phyloP scores from a whole-genome alignment of 2,113 vertebrate genomes.

The Cygnus buccinator region DNA sequence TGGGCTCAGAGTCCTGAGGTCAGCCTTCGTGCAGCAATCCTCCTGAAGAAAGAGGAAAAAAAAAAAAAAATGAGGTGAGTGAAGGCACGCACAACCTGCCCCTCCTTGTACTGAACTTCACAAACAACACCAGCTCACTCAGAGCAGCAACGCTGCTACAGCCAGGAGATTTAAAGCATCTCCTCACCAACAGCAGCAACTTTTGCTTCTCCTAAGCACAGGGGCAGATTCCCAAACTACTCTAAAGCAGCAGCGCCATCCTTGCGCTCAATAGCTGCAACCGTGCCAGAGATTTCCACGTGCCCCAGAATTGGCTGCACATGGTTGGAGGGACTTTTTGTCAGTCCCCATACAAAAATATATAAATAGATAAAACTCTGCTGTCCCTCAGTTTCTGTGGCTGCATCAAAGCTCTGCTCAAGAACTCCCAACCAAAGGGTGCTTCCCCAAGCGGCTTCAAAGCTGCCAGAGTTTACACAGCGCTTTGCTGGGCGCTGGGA shows the following conservation, averaged over 20 bases:
- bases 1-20: neutral
- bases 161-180: neutral
- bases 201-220: neutral
- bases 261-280: neutral
- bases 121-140: neutral
- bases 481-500: neutral
- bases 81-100: rapidly evolving
- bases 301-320: neutral
- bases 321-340: neutral
- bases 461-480: neutral
- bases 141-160: neutral
- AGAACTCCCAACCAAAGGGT: neutral
- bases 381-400: neutral
- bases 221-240: neutral
- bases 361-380: neutral
- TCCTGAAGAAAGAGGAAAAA: neutral
- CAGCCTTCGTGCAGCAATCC: neutral
- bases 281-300: neutral
- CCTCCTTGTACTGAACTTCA: neutral
- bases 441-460: neutral
- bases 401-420: neutral
- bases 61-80: neutral
- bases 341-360: neutral
- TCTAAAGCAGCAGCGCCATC: neutral
- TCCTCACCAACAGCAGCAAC: neutral